These are phyloP conservation scores for Echinops telfairi DNA, from an alignment of 2,113 vertebrate species.

Conservation along the genomic window DNA sequence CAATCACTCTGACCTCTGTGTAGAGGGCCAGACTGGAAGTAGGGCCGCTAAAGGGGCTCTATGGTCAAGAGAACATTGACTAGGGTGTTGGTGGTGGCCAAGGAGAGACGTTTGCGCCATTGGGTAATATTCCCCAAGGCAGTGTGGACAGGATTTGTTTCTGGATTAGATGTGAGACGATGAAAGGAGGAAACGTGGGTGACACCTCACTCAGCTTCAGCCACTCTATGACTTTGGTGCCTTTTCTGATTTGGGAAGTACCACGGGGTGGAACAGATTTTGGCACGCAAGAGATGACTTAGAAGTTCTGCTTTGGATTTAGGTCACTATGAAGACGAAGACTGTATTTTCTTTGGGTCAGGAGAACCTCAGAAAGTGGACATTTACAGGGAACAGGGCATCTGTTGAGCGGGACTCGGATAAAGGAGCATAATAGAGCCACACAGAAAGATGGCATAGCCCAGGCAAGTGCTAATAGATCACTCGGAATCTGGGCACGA, in stretches of 20 bases:
- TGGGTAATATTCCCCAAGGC: background rate
- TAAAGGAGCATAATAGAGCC: background rate
- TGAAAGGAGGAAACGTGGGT: background rate
- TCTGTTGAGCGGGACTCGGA: background rate
- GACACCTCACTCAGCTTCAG: background rate
- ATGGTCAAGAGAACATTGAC: background rate
- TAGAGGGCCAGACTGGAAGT: background rate
- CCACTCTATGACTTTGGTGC: background rate
- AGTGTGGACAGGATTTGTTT: background rate
- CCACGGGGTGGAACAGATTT: background rate
- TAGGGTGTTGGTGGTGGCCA: background rate
- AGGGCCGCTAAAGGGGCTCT: background rate
- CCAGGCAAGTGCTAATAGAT: background rate
- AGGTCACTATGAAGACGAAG: background rate
- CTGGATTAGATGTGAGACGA: no score
- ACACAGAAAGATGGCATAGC: accelerated
- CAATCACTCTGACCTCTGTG: background rate
- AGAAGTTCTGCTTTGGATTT: background rate
- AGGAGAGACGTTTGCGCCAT: background rate
- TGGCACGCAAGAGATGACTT: background rate
- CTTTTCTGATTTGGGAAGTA: background rate
- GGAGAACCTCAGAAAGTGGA: background rate
- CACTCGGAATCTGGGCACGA: background rate
- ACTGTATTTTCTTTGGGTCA: background rate
- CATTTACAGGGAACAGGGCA: background rate